Base-by-base conservation (phyloP, 2,888 invertebrate species). In the Noctua janthina region DNA sequence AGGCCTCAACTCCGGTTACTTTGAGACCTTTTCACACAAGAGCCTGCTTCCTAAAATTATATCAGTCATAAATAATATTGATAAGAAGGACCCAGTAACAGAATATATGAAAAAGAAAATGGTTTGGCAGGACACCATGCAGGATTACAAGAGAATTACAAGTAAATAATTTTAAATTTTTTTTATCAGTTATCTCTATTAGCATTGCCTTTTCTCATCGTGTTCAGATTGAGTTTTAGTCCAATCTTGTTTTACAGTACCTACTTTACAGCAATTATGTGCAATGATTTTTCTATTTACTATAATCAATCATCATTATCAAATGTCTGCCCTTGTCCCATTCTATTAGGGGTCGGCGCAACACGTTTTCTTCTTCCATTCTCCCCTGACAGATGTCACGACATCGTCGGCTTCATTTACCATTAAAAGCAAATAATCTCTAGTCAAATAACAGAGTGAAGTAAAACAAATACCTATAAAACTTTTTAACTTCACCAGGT, bases 11-110 rank as follows among this genome's bases (percentile, higher is more conserved):
- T 83, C 92, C 0, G 93, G 94, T 20, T 96, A 93, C 80, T 96
- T 96, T 89, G 95, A 96, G 87, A 90, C 90, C 54, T 94, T 96
- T 81, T 85, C 93, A 17, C 94, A 95, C 81, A 95, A 92, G 85
- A 94, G 95, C 86, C 87, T 94, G 29, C 87, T 93, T 68, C 96
- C 97, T 2, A 94, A 93, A 87, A 93, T 95, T 67, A 92, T 96
- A 76, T 92, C 94, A 17, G 83, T 82, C 15, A 84, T 95, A 39
- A 84, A 80, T 3, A 91, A 95, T 86, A 85, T 92, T 17, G 91
- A 90, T 10, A 91, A 89, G 81, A 80, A 87, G 79, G 97, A 97
- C 90, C 96, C 96, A 39, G 90, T 96, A 1, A 92, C 95, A 17
- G 92, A 92, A 46, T 84, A 90, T 72, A 90, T 96, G 86, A 91